phyloP scores from a whole-genome alignment of 2,888 invertebrate genomes.

The Hypena proboscidalis region DNA sequence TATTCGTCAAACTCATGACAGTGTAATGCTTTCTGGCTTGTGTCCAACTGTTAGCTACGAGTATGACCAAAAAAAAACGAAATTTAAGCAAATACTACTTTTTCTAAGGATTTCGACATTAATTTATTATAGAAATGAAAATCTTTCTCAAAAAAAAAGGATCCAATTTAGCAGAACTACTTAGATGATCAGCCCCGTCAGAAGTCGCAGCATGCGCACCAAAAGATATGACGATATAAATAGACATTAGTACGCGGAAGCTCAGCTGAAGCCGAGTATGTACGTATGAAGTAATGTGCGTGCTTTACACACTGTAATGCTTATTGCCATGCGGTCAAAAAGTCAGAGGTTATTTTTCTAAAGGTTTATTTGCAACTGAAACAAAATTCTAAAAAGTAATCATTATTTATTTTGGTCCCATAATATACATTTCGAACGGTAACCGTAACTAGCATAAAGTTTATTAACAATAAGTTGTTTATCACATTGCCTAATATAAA shows the following conservation, averaged over 20 bases:
- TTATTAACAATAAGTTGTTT: constrained; percentile 42
- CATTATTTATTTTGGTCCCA: constrained; percentile 73
- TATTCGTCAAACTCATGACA: constrained; percentile 40
- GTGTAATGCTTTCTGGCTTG: constrained; percentile 55
- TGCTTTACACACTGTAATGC: constrained; percentile 50
- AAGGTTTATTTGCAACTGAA: too few species aligned
- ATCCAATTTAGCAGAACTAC: too few species aligned
- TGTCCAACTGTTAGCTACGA: constrained; percentile 56
- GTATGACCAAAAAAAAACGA: constrained; percentile 42
- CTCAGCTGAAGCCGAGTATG: constrained; percentile 46
- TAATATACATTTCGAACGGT: constrained; percentile 43
- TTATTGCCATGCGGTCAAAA: constrained; percentile 83
- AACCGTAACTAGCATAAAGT: constrained; percentile 41
- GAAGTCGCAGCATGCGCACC: too few species aligned
- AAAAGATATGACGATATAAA: constrained; percentile 38
- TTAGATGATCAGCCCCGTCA: constrained; percentile 1
- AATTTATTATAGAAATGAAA: too few species aligned
- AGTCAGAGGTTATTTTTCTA: constrained; percentile 72
- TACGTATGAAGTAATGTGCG: constrained; percentile 26
- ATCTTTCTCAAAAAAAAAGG: too few species aligned
- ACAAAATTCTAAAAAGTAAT: constrained; percentile 34
- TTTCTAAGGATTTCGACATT: neutral
- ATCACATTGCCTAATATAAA: constrained; percentile 42
- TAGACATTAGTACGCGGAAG: constrained; percentile 63
- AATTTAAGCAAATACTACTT: too few species aligned